Base-by-base conservation (phyloP, 2,888 invertebrate species). In the Sinotaia quadrata region DNA sequence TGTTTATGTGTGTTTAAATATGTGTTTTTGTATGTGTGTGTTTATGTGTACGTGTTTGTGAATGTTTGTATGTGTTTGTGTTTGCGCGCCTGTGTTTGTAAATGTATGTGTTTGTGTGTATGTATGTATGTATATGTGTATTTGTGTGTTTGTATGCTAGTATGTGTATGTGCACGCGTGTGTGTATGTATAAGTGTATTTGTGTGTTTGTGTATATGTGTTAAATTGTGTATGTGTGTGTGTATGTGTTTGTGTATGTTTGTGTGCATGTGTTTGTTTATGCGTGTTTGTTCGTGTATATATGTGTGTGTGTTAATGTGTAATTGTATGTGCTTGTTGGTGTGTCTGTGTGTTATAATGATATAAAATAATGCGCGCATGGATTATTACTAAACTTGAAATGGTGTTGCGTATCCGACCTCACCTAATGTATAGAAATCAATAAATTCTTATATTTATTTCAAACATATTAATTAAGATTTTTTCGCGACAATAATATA, bases 21-120 rank as follows among this genome's bases (percentile, higher is more conserved):
- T n/a, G 49, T 2, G 49, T 2, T n/a, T 2, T 2, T 18, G 49
- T 2, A 24, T 18, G 49, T 49, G 49, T 49, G 49, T 49, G 49
- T 49, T n/a, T 49, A 24, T 49, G 49, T 52, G 52, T 52, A 31
- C 31, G 52, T 52, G 52, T 52, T 27, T 52, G 52, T 52, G 52
- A 29, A 31, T 27, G 52, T 52, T 27, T 52, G 52, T 52, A 31
- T 52, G 52, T 52, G 52, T 49, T n/a, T 49, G 49, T 49, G 2
- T 49, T n/a, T 2, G 49, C 24, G 49, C 24, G 49, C 2, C 21
- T 2, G 49, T 2, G 49, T 2, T n/a, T 2, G 49, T 49, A 24
- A 2, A 24, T 2, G 49, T 2, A 24, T 4, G 49, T 49, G 49
- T 49, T 21, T 49, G 49, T 49, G 49, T 49, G n/a, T n/a, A n/a